Evolutionary conservation across 2,797 vertebrate species (phyloP).

Genomic region (Naso thynnoides): DNA sequence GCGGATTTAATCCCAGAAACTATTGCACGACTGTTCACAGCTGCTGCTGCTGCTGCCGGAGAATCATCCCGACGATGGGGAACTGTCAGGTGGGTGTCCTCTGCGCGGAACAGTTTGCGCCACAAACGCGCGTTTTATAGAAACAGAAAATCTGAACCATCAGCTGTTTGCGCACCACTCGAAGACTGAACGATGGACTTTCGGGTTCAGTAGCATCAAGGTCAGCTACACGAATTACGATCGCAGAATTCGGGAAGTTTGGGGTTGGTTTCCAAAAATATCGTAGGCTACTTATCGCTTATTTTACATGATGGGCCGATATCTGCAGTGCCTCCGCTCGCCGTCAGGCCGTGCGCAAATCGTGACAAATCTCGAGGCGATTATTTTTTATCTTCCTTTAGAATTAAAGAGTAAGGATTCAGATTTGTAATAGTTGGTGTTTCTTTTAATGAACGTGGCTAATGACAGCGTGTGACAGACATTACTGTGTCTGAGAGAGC

Average conservation of each 20-base stretch:
- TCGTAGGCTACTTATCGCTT: not conserved
- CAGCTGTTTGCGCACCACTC: not conserved
- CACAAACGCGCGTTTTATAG: not conserved
- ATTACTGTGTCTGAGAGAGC: constrained; percentile 35
- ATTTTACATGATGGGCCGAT: not conserved
- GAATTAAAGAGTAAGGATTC: rapidly evolving
- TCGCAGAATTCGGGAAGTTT: not conserved
- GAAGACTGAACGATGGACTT: not conserved
- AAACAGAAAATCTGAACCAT: not conserved
- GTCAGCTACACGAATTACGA: too few species aligned
- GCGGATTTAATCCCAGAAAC: constrained; percentile 4
- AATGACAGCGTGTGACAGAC: constrained; percentile 34
- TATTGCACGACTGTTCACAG: not conserved
- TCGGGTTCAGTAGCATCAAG: rapidly evolving
- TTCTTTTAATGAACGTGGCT: constrained; percentile 36
- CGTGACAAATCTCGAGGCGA: too few species aligned
- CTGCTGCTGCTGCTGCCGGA: constrained; percentile 3
- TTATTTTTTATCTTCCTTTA: rapidly evolving
- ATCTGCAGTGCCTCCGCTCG: rapidly evolving
- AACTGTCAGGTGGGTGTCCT: constrained; percentile 80
- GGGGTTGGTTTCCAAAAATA: rapidly evolving
- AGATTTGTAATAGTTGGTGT: not conserved
- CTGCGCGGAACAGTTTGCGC: not conserved
- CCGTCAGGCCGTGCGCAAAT: not conserved
- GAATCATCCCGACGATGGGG: constrained; percentile 71